Percentiles rank a stretch among this genome's conserved stretches.
Evolutionary conservation across 2,113 vertebrate species (phyloP).

Genomic region (Datnioides undecimradiatus): DNA sequence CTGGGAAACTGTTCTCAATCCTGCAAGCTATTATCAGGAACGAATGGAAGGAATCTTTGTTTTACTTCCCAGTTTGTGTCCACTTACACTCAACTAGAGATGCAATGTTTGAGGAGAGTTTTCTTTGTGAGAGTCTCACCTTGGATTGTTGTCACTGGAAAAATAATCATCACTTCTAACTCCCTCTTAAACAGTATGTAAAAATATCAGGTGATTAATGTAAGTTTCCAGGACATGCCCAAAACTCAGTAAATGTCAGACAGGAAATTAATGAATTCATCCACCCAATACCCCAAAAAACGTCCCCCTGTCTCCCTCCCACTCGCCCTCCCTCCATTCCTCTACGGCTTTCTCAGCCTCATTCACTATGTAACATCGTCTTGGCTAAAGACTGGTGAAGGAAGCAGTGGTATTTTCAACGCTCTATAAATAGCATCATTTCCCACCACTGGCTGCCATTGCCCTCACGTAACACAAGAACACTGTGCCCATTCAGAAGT

Average conservation of each 20-base stretch:
- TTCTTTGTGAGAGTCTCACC: not conserved
- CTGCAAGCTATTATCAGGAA: constrained; percentile 48
- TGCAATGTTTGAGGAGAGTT: not conserved
- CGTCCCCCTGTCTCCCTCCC: no score
- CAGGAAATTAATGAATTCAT: constrained; percentile 45
- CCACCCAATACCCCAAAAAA: constrained; percentile 25
- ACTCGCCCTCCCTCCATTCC: not conserved
- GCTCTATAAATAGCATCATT: constrained; percentile 72
- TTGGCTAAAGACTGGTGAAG: constrained; percentile 37
- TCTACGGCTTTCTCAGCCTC: not conserved
- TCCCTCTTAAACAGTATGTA: not conserved
- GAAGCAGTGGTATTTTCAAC: constrained; percentile 71
- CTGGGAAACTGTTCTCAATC: constrained; percentile 32
- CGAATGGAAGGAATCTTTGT: constrained; percentile 52
- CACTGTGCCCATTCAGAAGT: constrained; percentile 65
- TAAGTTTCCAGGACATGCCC: not conserved
- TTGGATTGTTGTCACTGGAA: not conserved
- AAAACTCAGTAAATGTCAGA: constrained; percentile 34
- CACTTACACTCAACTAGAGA: not conserved
- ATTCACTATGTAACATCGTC: constrained; percentile 34
- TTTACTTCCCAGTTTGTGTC: constrained; percentile 37
- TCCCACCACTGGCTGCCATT: constrained; percentile 60
- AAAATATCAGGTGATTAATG: not conserved
- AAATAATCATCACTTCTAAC: not conserved
- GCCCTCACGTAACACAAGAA: constrained; percentile 46